Percentiles rank a stretch among this genome's conserved stretches.
These are phyloP conservation scores for Rallus crepitans DNA, from an alignment of 2,797 vertebrate genomes.

Conservation along the genomic window DNA sequence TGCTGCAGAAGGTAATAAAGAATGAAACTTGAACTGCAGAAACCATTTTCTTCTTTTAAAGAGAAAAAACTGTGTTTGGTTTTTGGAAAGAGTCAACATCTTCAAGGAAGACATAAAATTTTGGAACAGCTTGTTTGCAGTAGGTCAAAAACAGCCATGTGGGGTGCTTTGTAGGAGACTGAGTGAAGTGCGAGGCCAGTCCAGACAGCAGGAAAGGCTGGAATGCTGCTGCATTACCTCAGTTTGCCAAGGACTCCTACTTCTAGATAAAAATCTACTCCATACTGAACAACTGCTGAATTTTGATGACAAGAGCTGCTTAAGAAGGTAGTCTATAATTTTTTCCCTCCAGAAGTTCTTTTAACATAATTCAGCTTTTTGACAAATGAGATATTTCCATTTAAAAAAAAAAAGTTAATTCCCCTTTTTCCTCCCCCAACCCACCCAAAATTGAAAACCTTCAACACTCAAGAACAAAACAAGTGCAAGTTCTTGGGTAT, in stretches of 20 bases:
- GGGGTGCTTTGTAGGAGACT: not conserved
- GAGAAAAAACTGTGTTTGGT: not conserved
- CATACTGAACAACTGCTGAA: not conserved
- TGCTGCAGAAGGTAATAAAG: not conserved
- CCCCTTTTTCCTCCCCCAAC: not conserved
- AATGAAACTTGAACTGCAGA: not conserved
- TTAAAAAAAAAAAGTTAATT: not conserved
- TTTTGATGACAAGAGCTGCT: not conserved
- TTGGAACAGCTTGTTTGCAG: not conserved
- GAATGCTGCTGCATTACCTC: not conserved
- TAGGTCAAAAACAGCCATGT: not conserved
- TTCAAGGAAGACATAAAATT: not conserved
- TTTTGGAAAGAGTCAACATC: not conserved
- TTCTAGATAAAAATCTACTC: not conserved
- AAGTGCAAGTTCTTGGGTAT: not conserved
- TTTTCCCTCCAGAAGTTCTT: not conserved
- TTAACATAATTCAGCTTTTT: not conserved
- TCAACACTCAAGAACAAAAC: not conserved
- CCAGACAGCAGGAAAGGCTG: not conserved
- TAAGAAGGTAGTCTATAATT: not conserved
- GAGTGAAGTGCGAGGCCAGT: not conserved
- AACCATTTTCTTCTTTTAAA: not conserved
- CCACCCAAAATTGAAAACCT: not conserved
- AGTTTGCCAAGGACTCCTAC: not conserved
- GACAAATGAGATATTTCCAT: not conserved